Base-by-base conservation (phyloP, 2,797 vertebrate species). In the Lacerta viridis region DNA sequence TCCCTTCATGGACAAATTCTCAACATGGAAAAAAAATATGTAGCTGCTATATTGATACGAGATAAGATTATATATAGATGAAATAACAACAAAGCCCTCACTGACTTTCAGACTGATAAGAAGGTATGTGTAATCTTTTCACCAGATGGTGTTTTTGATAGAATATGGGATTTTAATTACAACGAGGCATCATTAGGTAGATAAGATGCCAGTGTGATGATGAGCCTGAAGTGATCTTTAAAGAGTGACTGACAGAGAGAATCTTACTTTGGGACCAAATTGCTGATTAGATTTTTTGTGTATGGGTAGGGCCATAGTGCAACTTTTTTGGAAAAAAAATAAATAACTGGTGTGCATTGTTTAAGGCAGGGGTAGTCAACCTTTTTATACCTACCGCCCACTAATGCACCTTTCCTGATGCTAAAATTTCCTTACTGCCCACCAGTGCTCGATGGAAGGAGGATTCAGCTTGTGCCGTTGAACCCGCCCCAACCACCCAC, bases 101-200 rank as follows among this genome's bases (percentile, higher is more conserved):
- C 29, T 75, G 39, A 0, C 3, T 74, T 92, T 76, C 66, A 91
- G 86, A 86, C 69, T 75, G 2, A 29, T 87, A 82, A 81, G 72
- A 85, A 6, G 88, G 3, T 83, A 33, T 43, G 0, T 76, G 43
- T 75, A 61, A 15, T 2, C n/a, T 1, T 91, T 17, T 71, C 68
- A 71, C 69, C n/a, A 87, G 84, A 61, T 91, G 87, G 64, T 80
- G 39, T 83, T 11, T 88, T 10, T 3, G 81, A 4, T 78, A 90
- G 86, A 80, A 41, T 72, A 80, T 18, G 80, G 87, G 9, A 61
- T 78, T 0, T 17, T 89, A 83, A 89, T 91, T 94, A 90, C 71
- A 82, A 13, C 50, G 33, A 9, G 91, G 81, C 64, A 4, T 84
- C 36, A 39, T 87, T 89, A 33, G 39, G 75, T 74, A 86, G 29